phyloP scores from a whole-genome alignment of 2,888 invertebrate species.

The Loripinus fragilis region DNA sequence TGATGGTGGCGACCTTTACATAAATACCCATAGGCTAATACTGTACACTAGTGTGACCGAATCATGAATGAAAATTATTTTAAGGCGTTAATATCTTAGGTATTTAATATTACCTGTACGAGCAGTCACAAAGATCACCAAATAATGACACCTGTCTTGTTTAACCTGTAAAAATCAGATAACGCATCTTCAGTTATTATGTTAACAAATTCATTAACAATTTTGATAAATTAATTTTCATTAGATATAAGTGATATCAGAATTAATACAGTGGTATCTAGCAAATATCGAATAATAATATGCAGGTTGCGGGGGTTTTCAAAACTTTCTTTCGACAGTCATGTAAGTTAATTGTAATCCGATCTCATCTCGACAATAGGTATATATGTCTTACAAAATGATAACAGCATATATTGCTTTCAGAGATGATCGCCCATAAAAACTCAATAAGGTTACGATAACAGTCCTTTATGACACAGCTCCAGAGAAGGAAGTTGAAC shows the following conservation, averaged over 20 bases:
- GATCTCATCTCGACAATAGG: neutral
- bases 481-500: too few relatives aligned
- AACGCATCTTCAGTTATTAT: neutral
- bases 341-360: constrained; percentile 12
- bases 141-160: neutral
- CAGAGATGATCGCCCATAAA: neutral
- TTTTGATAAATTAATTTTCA: neutral
- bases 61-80: constrained; percentile 8
- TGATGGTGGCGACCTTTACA: constrained; percentile 5
- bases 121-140: neutral
- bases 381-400: constrained; percentile 12
- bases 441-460: constrained; percentile 15
- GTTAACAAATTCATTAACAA: neutral
- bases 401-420: constrained; percentile 12
- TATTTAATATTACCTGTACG: constrained; percentile 12
- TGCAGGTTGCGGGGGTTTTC: neutral
- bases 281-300: neutral
- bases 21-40: constrained; percentile 9
- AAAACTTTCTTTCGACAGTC: neutral
- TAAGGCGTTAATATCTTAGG: constrained; percentile 16
- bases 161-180: neutral
- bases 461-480: neutral
- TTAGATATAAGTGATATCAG: neutral
- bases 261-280: neutral
- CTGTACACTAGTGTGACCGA: neutral